Percentiles rank a stretch among this genome's conserved stretches.
Evolutionary conservation across 2,888 invertebrate genomes (phyloP).

Genomic region (Perithous albicinctus): DNA sequence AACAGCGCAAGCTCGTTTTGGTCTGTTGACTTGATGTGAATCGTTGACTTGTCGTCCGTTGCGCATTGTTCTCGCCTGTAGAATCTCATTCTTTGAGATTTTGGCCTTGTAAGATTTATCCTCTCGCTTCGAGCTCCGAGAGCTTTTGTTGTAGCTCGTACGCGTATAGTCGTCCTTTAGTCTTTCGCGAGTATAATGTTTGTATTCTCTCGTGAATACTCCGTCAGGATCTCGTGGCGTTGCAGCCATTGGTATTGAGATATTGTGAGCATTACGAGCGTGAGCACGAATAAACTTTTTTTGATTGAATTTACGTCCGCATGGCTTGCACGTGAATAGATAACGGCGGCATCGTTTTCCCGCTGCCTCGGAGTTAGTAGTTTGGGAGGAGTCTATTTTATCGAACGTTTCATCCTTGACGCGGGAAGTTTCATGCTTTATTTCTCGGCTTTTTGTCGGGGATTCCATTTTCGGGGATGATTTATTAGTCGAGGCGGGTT

Average conservation of each 20-base stretch:
- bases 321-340: slow-evolving; percentile 40
- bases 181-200: not conserved
- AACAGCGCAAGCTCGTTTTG: slow-evolving; percentile 26
- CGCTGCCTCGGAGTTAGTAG: not conserved
- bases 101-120: not conserved
- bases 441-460: not conserved
- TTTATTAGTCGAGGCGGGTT: not conserved
- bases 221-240: not conserved
- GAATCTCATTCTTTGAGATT: not conserved
- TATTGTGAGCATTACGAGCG: not conserved
- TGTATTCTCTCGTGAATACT: not conserved
- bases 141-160: not conserved
- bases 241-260: not conserved
- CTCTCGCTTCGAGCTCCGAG: not conserved
- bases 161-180: not conserved
- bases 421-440: not conserved
- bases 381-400: too few species aligned
- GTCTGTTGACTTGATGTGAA: not conserved
- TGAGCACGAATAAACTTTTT: slow-evolving; percentile 36
- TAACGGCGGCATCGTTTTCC: not conserved
- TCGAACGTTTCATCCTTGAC: not conserved
- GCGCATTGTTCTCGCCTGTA: slow-evolving; percentile 15
- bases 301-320: slow-evolving; percentile 30
- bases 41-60: slow-evolving; percentile 32
- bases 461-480: not conserved